These are phyloP conservation scores for Augochlora pura DNA, from an alignment of 1,140 invertebrate genomes.

Conservation along the genomic window DNA sequence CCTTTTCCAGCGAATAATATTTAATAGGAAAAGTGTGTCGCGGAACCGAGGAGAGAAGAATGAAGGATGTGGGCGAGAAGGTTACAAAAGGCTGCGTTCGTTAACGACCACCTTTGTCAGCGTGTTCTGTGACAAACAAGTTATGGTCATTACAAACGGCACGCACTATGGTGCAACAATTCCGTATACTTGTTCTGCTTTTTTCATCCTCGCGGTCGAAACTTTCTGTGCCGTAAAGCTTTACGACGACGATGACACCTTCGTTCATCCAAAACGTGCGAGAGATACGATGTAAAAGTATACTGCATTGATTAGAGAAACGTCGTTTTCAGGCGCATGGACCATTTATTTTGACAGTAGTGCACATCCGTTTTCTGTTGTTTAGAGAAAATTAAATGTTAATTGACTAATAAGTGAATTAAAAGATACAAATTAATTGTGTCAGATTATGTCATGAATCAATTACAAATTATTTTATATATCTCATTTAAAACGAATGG, in stretches of 20 bases:
- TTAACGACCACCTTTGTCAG: neutral
- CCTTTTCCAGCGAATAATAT: neutral
- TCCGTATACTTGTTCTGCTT: neutral
- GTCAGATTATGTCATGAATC: too few relatives aligned
- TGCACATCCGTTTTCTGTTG: too few relatives aligned
- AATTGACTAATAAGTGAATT: too few relatives aligned
- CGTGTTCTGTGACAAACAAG: neutral
- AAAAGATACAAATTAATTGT: too few relatives aligned
- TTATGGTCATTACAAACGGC: neutral
- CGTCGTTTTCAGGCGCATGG: too few relatives aligned
- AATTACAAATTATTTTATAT: too few relatives aligned
- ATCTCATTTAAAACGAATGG: too few relatives aligned
- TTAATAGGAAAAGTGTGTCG: neutral
- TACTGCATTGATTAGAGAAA: too few relatives aligned
- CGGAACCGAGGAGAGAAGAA: too few relatives aligned
- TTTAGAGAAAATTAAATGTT: too few relatives aligned
- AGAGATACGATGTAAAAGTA: neutral
- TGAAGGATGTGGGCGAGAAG: too few relatives aligned
- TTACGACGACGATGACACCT: neutral
- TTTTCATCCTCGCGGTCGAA: neutral
- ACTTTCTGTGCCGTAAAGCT: neutral
- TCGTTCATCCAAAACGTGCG: neutral
- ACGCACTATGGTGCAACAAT: constrained; percentile 5
- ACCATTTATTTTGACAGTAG: too few relatives aligned
- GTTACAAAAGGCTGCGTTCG: neutral